Conservation (phyloP, 2,888 invertebrate species). For the Myopa testacea region DNA sequence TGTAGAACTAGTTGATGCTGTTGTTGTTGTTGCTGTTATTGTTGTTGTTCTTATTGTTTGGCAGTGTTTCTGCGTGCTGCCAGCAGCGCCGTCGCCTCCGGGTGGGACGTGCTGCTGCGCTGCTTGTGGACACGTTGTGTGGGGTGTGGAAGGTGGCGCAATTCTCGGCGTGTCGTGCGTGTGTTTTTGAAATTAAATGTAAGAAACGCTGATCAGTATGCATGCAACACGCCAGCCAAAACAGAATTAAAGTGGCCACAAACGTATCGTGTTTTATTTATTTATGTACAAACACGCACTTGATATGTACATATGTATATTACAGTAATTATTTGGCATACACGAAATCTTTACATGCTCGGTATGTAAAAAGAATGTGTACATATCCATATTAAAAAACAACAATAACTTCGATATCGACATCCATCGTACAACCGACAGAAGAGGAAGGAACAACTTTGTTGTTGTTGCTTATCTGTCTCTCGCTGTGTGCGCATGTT, state of each 20-base stretch:
- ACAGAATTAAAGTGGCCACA: slow-evolving; percentile 32
- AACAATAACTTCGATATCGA: neutral
- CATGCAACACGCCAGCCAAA: slow-evolving; percentile 41
- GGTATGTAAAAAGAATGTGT: neutral
- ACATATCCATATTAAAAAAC: slow-evolving; percentile 6
- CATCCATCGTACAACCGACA: neutral
- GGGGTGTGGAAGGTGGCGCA: slow-evolving; percentile 5
- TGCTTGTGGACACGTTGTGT: neutral
- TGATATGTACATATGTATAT: neutral
- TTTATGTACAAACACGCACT: neutral
- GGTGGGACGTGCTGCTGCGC: slow-evolving; percentile 1
- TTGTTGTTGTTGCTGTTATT: too few species aligned
- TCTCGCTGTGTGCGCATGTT: slow-evolving; percentile 1
- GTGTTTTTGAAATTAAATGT: slow-evolving; percentile 16
- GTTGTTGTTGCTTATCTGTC: slow-evolving; percentile 12
- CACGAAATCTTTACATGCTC: neutral
- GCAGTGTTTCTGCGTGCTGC: neutral
- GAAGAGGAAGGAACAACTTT: slow-evolving; percentile 8
- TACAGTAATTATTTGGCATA: neutral
- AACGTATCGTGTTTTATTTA: slow-evolving; percentile 31
- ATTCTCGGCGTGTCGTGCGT: slow-evolving; percentile 1
- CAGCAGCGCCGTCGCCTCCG: neutral
- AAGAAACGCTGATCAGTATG: slow-evolving; percentile 38
- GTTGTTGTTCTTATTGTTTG: too few species aligned
- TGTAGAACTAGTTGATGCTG: neutral